phyloP scores from a whole-genome alignment of 2,797 vertebrate genomes.

The Gallinago solitaria region DNA sequence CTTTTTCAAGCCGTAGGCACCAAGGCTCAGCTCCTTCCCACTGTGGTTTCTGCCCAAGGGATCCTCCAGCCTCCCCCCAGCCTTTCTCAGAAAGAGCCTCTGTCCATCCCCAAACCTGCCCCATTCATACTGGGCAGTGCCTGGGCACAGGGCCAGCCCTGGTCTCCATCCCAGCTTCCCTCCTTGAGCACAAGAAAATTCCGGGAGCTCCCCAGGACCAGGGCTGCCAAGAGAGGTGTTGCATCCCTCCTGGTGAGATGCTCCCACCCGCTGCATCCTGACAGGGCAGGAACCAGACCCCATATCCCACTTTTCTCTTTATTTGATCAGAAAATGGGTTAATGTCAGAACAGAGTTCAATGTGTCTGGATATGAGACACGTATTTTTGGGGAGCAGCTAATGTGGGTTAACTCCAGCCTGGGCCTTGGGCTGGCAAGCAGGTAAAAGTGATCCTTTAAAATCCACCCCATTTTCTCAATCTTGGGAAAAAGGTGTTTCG shows the following conservation, averaged over 20 bases:
- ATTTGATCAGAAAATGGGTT: neutral
- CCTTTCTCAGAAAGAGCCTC: neutral
- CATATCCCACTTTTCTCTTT: neutral
- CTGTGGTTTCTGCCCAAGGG: neutral
- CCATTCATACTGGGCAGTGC: neutral
- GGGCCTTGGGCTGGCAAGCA: neutral
- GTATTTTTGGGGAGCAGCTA: rapidly evolving
- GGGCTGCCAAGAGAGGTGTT: neutral
- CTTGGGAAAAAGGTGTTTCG: neutral
- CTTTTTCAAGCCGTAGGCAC: neutral
- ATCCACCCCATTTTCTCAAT: neutral
- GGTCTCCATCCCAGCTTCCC: neutral
- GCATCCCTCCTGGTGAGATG: neutral
- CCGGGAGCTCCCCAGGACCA: neutral
- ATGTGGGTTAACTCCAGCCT: neutral
- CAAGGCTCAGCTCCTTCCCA: neutral
- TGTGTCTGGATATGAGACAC: rapidly evolving
- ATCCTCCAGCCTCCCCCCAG: neutral
- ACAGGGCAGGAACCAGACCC: neutral
- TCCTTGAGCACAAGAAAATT: rapidly evolving
- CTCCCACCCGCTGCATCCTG: rapidly evolving
- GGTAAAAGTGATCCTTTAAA: rapidly evolving
- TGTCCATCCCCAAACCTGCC: neutral
- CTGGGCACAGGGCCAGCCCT: rapidly evolving
- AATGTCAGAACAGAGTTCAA: neutral